A percentile compares a stretch with the other conserved stretches of the same genome.
Evolutionary conservation across 2,888 invertebrate genomes (phyloP).

Genomic region (Parnassius smintheus): DNA sequence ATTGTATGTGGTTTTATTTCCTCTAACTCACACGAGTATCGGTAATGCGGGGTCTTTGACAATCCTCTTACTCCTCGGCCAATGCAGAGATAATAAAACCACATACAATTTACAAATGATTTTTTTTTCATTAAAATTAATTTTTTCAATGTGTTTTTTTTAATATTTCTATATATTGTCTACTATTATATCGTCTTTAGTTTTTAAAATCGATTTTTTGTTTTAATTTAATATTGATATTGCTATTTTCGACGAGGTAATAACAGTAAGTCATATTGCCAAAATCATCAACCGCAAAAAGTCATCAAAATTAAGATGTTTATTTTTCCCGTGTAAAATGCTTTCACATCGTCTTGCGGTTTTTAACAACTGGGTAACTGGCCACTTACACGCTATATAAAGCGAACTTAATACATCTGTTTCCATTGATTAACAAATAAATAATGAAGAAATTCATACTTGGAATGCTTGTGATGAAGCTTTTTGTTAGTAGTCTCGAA

Average conservation of each 20-base stretch:
- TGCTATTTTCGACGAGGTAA: not conserved
- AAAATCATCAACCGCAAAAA: not conserved
- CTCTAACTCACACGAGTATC: no score
- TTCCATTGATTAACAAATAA: constrained; percentile 23
- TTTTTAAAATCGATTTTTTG: no score
- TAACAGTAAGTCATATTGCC: not conserved
- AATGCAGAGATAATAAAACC: no score
- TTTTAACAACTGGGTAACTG: constrained; percentile 10
- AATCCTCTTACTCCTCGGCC: no score
- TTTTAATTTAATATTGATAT: no score
- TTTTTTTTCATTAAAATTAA: no score
- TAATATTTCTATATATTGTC: no score
- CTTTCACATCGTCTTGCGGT: constrained; percentile 6
- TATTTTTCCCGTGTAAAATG: constrained; percentile 13
- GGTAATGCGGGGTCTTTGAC: no score
- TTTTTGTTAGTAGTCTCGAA: not conserved
- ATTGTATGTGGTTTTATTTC: no score
- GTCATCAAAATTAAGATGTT: constrained; percentile 15
- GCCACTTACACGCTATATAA: constrained; percentile 19
- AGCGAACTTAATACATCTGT: constrained; percentile 18
- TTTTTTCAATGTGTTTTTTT: no score
- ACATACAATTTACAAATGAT: no score
- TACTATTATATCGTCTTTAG: no score
- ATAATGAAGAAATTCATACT: constrained; percentile 15
- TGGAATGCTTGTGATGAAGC: constrained; percentile 4